A percentile compares a stretch with the other conserved stretches of the same genome.
Conservation (phyloP, 2,113 vertebrate species). For the Maylandia zebra region DNA sequence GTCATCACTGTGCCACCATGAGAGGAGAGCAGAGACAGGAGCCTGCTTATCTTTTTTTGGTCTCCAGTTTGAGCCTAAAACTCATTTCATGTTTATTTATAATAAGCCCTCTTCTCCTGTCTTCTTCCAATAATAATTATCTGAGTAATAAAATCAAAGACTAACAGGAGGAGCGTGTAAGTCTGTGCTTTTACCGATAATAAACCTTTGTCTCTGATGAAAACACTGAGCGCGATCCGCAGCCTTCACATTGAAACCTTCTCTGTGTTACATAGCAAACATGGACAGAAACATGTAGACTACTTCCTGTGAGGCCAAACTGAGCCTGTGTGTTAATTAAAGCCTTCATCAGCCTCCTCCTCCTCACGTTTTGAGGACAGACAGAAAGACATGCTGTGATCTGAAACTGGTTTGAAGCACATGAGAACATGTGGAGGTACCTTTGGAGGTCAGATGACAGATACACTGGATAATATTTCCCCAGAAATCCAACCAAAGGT, state of each 20-base stretch:
- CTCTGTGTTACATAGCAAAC: background rate
- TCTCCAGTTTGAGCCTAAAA: background rate
- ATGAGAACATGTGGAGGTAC: background rate
- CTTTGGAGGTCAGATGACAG: background rate
- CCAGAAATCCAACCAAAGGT: background rate
- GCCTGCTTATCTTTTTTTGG: background rate
- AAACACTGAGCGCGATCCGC: background rate
- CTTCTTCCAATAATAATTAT: background rate
- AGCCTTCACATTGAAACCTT: background rate
- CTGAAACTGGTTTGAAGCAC: background rate
- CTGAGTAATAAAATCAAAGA: background rate
- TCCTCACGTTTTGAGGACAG: background rate
- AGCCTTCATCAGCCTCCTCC: background rate
- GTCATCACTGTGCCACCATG: background rate
- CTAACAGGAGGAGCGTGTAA: background rate
- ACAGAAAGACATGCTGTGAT: background rate
- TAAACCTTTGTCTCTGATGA: background rate
- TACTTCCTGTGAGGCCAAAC: background rate
- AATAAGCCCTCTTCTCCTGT: background rate
- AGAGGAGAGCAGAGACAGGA: background rate
- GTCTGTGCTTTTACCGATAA: background rate
- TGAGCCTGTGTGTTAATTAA: background rate
- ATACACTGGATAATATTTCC: background rate
- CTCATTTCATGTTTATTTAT: background rate
- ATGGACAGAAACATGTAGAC: background rate